These are phyloP conservation scores for Anthopleura sola DNA, from an alignment of 64 coral and sea anemone genomes.

Conservation along the genomic window DNA sequence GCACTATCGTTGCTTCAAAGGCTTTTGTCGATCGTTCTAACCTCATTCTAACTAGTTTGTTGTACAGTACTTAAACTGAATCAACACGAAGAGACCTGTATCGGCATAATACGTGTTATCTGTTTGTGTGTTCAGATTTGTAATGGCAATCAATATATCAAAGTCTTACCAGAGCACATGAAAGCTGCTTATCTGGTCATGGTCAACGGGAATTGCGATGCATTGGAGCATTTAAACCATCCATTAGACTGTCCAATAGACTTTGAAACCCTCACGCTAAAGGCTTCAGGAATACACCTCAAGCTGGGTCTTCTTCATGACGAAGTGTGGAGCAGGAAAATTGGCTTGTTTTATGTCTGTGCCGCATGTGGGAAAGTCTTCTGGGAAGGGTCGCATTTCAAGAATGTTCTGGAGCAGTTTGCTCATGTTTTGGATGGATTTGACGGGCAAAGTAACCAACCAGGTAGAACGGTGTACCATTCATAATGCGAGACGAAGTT, in stretches of 20 bases:
- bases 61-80: too few species aligned
- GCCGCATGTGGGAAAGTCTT: conserved; percentile 82
- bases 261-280: conserved; percentile 48
- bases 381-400: conserved; percentile 93
- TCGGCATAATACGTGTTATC: not conserved
- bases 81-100: too few species aligned
- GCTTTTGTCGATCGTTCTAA: too few species aligned
- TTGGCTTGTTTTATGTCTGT: conserved; percentile 78
- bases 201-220: conserved; percentile 2
- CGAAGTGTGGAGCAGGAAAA: conserved; percentile 28
- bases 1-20: too few species aligned
- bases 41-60: too few species aligned
- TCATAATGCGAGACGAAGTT: not conserved
- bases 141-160: conserved; percentile 71
- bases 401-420: conserved; percentile 74
- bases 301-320: conserved; percentile 66
- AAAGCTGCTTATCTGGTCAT: conserved; percentile 51
- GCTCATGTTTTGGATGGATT: conserved; percentile 49
- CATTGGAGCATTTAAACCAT: conserved; percentile 19
- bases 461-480: not conserved
- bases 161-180: conserved; percentile 68
- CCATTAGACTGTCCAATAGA: conserved; percentile 53
- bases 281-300: conserved; percentile 51
- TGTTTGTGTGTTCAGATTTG: conserved; percentile 48
- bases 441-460: not conserved